Conservation (phyloP, 2,888 invertebrate species). For the Chrysodeixis includens region DNA sequence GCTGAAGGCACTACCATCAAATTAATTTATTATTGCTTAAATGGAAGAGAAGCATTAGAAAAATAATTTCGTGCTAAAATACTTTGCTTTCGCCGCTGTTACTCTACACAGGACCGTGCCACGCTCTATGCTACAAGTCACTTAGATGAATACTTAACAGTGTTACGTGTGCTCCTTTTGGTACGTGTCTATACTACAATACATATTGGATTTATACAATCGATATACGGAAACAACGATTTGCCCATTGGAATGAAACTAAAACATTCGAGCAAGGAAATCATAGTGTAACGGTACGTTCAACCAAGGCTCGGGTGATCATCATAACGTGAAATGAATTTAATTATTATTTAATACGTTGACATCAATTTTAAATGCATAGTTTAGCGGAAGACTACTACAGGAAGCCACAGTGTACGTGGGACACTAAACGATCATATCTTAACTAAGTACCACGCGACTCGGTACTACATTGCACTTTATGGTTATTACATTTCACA, state of each 20-base stretch:
- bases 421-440: conserved; percentile 83
- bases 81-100: conserved; percentile 78
- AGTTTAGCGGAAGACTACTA: conserved; percentile 86
- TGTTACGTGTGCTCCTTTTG: conserved; percentile 59
- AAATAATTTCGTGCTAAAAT: conserved; percentile 84
- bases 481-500: conserved; percentile 79
- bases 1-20: conserved; percentile 89
- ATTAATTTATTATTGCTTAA: conserved; percentile 83
- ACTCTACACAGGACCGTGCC: conserved; percentile 72
- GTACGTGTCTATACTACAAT: conserved; percentile 56
- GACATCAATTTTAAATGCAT: conserved; percentile 86
- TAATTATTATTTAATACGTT: conserved; percentile 63
- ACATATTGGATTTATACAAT: conserved; percentile 64
- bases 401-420: conserved; percentile 87
- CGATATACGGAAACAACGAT: conserved; percentile 72
- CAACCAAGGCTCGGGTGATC: conserved; percentile 48
- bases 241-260: conserved; percentile 74
- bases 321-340: conserved; percentile 56
- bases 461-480: conserved; percentile 83
- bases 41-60: conserved; percentile 86
- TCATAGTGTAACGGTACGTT: conserved; percentile 52
- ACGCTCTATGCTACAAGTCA: conserved; percentile 75
- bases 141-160: conserved; percentile 64
- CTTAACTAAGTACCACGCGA: conserved; percentile 85
- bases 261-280: conserved; percentile 55